Evolutionary conservation across 2,113 vertebrate genomes (phyloP).

Genomic region (Mormyrus iriodes): DNA sequence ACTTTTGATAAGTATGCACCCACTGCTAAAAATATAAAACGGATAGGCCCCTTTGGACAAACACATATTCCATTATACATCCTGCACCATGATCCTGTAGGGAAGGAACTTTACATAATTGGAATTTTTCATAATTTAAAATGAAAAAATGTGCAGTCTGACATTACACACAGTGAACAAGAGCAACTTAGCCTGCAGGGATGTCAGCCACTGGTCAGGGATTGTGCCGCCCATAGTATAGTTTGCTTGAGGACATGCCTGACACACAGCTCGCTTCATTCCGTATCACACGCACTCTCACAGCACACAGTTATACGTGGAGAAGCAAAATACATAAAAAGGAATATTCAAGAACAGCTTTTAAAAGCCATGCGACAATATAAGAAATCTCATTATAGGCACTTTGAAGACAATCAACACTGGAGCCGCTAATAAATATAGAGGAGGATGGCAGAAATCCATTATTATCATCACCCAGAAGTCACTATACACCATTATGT

Average conservation of each 20-base stretch:
- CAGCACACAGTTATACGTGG: background rate
- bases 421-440: background rate
- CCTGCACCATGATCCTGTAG: background rate
- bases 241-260: background rate
- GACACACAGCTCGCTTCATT: background rate
- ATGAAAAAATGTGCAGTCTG: background rate
- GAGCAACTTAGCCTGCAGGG: background rate
- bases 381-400: background rate
- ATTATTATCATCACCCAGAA: background rate
- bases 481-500: background rate
- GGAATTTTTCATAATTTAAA: background rate
- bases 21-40: background rate
- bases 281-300: background rate
- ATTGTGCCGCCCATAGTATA: background rate
- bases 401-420: background rate
- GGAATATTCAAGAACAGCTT: background rate
- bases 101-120: background rate
- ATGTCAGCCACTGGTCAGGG: background rate
- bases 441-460: background rate
- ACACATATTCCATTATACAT: background rate
- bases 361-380: background rate
- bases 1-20: background rate
- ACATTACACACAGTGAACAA: background rate
- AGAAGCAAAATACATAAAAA: background rate
- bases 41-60: background rate